These are phyloP conservation scores for Melanostoma mellinum DNA, from an alignment of 2,888 invertebrate genomes.

Conservation along the genomic window DNA sequence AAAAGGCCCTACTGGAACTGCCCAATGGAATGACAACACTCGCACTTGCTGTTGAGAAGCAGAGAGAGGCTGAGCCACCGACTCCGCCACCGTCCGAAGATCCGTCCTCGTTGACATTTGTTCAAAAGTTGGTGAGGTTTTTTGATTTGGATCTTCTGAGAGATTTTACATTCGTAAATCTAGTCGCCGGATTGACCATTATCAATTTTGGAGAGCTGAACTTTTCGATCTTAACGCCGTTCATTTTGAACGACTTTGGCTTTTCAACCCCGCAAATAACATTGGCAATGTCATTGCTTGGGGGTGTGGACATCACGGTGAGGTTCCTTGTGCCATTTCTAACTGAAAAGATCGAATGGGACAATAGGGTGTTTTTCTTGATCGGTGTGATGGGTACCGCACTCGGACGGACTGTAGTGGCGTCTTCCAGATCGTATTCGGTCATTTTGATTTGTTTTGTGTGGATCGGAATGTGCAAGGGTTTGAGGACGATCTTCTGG, in stretches of 20 bases:
- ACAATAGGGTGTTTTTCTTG: conserved; percentile 87
- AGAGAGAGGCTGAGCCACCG: conserved; percentile 46
- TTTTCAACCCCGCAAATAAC: conserved; percentile 84
- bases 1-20: conserved; percentile 75
- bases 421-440: conserved; percentile 84
- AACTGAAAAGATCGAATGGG: conserved; percentile 87
- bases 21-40: conserved; percentile 61
- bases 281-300: conserved; percentile 87
- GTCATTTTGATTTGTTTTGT: conserved; percentile 85
- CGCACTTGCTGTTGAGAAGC: conserved; percentile 37
- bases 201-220: conserved; percentile 89
- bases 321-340: conserved; percentile 87
- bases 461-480: conserved; percentile 88
- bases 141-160: conserved; percentile 88
- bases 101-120: conserved; percentile 75
- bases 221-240: conserved; percentile 88
- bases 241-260: conserved; percentile 87
- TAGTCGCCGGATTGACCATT: conserved; percentile 88
- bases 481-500: conserved; percentile 88
- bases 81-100: conserved; percentile 68
- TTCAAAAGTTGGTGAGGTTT: conserved; percentile 85
- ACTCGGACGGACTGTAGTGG: conserved; percentile 84
- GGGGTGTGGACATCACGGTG: conserved; percentile 85
- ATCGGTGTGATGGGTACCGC: conserved; percentile 87
- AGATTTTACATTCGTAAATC: conserved; percentile 87